phyloP scores from a whole-genome alignment of 2,888 invertebrate species.

The Antheraea assamensis region DNA sequence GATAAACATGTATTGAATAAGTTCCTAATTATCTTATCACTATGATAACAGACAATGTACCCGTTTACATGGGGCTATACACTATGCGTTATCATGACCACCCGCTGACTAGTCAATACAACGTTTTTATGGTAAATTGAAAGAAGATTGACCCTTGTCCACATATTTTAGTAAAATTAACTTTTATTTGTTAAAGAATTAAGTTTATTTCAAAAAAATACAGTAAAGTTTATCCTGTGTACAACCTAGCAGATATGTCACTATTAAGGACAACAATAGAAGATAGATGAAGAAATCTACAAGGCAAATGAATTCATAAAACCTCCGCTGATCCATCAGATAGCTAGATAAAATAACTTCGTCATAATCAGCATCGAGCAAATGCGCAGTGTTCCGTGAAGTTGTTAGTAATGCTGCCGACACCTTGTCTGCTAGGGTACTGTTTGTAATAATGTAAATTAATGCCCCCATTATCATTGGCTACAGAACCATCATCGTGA shows the following conservation, averaged over 20 bases:
- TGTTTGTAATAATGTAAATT: slow-evolving; percentile 9
- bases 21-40: slow-evolving; percentile 63
- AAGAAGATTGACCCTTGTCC: not conserved
- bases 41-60: slow-evolving; percentile 48
- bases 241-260: not conserved
- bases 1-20: not conserved
- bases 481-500: slow-evolving; percentile 1
- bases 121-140: slow-evolving; percentile 43
- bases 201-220: not conserved
- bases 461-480: slow-evolving; percentile 13
- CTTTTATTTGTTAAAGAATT: not conserved
- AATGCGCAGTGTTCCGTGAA: slow-evolving; percentile 5
- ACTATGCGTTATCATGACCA: slow-evolving; percentile 54
- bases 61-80: slow-evolving; percentile 46
- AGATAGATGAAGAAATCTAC: not conserved
- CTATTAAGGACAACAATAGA: not conserved
- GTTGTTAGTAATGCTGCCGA: slow-evolving; percentile 12
- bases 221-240: not conserved
- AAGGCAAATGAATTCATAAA: not conserved
- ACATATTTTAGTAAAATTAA: not conserved
- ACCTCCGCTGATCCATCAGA: not conserved
- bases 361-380: not conserved
- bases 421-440: slow-evolving; percentile 11
- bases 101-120: slow-evolving; percentile 48
- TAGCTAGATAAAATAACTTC: not conserved